Evolutionary conservation across 2,797 vertebrate genomes (phyloP).

Genomic region (Melopsittacus undulatus): DNA sequence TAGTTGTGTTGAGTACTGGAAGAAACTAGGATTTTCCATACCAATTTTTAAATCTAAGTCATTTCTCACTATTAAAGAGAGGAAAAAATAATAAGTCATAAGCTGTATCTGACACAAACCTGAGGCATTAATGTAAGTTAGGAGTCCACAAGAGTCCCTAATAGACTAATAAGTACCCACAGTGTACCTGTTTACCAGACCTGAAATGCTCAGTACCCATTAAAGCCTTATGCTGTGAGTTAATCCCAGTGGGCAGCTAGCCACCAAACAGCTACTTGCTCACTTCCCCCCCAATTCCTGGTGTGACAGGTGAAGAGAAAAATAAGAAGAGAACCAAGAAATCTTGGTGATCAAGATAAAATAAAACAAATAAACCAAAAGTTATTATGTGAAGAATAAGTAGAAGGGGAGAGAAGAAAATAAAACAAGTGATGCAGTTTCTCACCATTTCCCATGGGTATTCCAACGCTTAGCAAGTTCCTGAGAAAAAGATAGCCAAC

Average conservation of each 20-base stretch:
- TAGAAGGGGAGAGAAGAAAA: not conserved
- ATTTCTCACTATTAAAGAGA: not conserved
- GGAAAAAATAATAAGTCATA: not conserved
- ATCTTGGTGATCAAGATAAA: not conserved
- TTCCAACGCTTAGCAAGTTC: accelerated
- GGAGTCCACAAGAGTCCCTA: not conserved
- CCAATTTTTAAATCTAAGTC: not conserved
- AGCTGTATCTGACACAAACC: not conserved
- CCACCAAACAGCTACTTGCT: not conserved
- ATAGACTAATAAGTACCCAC: not conserved
- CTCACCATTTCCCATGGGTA: accelerated
- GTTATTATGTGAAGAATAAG: not conserved
- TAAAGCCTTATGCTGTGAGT: not conserved
- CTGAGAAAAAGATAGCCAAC: not conserved
- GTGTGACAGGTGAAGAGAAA: not conserved
- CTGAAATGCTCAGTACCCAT: not conserved
- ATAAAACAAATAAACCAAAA: not conserved
- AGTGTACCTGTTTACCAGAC: not conserved
- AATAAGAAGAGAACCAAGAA: not conserved
- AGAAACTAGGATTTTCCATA: not conserved
- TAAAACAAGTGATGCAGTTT: not conserved
- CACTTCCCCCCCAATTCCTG: accelerated
- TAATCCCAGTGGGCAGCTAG: not conserved
- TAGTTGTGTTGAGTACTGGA: not conserved
- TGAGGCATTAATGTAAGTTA: not conserved